A percentile compares a stretch with the other conserved stretches of the same genome.
phyloP scores from a whole-genome alignment of 2,113 vertebrate species.

The Phalacrocorax aristotelis region DNA sequence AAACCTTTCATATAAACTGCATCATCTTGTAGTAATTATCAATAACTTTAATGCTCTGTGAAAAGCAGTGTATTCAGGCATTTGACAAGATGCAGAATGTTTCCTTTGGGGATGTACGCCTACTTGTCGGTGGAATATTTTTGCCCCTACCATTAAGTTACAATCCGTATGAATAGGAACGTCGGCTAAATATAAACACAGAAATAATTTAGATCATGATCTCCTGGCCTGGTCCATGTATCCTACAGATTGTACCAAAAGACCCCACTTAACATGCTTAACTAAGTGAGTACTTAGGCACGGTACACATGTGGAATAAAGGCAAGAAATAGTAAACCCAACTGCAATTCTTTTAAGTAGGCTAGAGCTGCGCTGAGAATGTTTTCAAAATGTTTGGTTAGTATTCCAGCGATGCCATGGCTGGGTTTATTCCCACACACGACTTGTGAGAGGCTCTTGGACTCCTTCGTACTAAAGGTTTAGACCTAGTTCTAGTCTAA shows the following conservation, averaged over 20 bases:
- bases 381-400: no score
- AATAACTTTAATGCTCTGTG: background rate
- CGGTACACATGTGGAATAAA: background rate
- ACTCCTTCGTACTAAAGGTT: no score
- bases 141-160: background rate
- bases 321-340: background rate
- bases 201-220: background rate
- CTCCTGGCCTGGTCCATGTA: background rate
- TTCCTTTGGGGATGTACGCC: background rate
- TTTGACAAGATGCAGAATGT: background rate
- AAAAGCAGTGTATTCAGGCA: background rate
- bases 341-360: no score
- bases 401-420: no score
- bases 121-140: background rate
- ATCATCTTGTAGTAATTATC: background rate
- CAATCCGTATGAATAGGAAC: background rate
- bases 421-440: no score
- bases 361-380: no score
- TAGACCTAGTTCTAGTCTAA: no score
- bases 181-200: background rate
- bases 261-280: background rate
- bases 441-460: no score
- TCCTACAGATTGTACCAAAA: background rate
- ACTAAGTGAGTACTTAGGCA: background rate
- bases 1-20: background rate